Percentiles rank a stretch among this genome's conserved stretches.
Evolutionary conservation across 2,113 vertebrate genomes (phyloP).

Genomic region (mouse (Mus musculus)): DNA sequence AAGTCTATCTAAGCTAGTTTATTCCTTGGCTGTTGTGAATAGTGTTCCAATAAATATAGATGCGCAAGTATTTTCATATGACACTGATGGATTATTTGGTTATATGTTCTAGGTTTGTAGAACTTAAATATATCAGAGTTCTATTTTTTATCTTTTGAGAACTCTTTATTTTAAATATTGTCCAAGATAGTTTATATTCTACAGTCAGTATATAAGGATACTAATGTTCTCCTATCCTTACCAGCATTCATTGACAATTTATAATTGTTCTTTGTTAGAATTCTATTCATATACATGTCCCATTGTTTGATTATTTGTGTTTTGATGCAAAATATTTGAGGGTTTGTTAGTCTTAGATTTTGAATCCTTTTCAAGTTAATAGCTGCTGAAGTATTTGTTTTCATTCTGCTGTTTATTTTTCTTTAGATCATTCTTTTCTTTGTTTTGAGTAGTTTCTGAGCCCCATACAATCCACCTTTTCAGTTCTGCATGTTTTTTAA

Average conservation of each 20-base stretch:
- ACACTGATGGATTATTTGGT: rapidly evolving
- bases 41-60: neutral
- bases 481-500: neutral
- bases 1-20: neutral
- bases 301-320: neutral
- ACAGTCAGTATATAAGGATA: neutral
- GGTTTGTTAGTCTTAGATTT: neutral
- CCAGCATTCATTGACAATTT: neutral
- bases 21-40: neutral
- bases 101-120: neutral
- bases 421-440: too few relatives aligned
- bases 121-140: neutral
- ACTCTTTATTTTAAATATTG: neutral
- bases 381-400: neutral
- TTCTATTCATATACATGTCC: neutral
- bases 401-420: neutral
- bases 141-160: neutral
- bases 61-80: neutral
- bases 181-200: too few relatives aligned
- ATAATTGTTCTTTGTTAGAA: neutral
- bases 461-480: neutral
- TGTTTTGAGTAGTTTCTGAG: neutral
- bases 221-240: neutral
- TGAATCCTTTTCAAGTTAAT: neutral
- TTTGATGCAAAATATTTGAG: neutral